Percentiles rank a stretch among this genome's conserved stretches.
Conservation (phyloP, 2,888 invertebrate species). For the Caenorhabditis afra region DNA sequence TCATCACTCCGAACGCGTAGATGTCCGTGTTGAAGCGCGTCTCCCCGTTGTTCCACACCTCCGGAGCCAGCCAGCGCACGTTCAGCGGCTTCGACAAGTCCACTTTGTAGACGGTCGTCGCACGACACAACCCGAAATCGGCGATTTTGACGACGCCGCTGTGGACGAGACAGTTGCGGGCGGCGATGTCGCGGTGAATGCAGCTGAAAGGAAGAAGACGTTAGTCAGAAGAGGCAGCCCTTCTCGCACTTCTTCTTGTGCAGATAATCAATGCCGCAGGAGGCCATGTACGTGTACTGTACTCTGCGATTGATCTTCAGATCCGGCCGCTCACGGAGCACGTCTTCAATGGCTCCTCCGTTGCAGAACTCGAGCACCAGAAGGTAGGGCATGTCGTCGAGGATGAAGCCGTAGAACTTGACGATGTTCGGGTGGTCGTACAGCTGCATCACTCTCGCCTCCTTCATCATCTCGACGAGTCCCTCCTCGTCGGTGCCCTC, state of each 20-base stretch:
- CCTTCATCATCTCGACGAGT: slow-evolving; percentile 76
- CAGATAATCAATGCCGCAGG: slow-evolving; percentile 74
- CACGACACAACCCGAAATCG: slow-evolving; percentile 76
- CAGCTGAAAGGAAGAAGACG: slow-evolving; percentile 58
- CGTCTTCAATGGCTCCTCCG: slow-evolving; percentile 65
- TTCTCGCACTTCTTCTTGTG: slow-evolving; percentile 71
- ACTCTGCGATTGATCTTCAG: slow-evolving; percentile 23
- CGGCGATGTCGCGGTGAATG: slow-evolving; percentile 76
- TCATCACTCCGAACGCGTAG: slow-evolving; percentile 74
- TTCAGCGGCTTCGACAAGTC: slow-evolving; percentile 73
- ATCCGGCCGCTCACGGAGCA: slow-evolving; percentile 15
- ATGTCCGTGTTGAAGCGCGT: slow-evolving; percentile 74
- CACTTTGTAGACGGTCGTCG: slow-evolving; percentile 65
- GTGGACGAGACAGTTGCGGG: slow-evolving; percentile 73
- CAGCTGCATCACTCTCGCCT: slow-evolving; percentile 77
- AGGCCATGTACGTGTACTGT: slow-evolving; percentile 46
- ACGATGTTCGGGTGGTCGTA: slow-evolving; percentile 76
- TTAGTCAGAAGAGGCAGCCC: background rate
- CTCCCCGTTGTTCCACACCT: slow-evolving; percentile 75
- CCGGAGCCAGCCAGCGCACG: slow-evolving; percentile 77
- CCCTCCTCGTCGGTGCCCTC: slow-evolving; percentile 65
- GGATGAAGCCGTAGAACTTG: slow-evolving; percentile 75
- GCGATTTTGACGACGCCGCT: slow-evolving; percentile 71
- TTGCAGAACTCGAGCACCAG: slow-evolving; percentile 74
- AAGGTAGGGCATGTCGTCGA: slow-evolving; percentile 73